A percentile compares a stretch with the other conserved stretches of the same genome.
These are phyloP conservation scores for Lutjanus argentimaculatus DNA, from an alignment of 2,797 vertebrate genomes.

Conservation along the genomic window DNA sequence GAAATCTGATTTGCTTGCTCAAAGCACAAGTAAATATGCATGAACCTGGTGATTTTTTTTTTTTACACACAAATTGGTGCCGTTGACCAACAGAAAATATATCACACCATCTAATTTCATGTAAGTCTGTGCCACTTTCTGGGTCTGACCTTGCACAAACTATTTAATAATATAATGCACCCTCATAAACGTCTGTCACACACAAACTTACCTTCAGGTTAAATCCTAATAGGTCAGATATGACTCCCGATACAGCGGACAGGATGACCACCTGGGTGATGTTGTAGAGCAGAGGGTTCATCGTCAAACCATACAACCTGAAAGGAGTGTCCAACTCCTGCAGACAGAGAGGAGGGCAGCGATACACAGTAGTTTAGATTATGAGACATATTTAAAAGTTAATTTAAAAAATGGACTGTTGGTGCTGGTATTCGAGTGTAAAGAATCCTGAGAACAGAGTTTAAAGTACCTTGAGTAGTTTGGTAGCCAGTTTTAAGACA, in stretches of 20 bases:
- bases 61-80: too few relatives aligned
- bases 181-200: too few relatives aligned
- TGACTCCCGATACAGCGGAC: slow-evolving; percentile 98
- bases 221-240: slow-evolving; percentile 98
- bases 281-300: slow-evolving; percentile 99
- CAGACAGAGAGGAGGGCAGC: not conserved
- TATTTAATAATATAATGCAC: too few relatives aligned
- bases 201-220: slow-evolving; percentile 93
- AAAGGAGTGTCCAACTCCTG: slow-evolving; percentile 97
- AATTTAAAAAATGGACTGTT: not conserved
- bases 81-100: too few relatives aligned
- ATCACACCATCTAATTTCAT: too few relatives aligned
- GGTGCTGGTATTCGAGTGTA: not conserved
- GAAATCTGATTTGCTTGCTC: too few relatives aligned
- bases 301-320: slow-evolving; percentile 95
- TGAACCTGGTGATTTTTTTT: too few relatives aligned
- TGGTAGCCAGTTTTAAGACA: slow-evolving; percentile 97
- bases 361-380: not conserved
- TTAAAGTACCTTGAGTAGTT: slow-evolving; percentile 88
- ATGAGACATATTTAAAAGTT: not conserved
- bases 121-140: too few relatives aligned
- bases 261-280: slow-evolving; percentile 99
- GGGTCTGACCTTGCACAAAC: too few relatives aligned
- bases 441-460: not conserved
- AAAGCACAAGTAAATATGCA: too few relatives aligned